Evolutionary conservation across 2,113 vertebrate species (phyloP).

Genomic region (Penelope pileata): DNA sequence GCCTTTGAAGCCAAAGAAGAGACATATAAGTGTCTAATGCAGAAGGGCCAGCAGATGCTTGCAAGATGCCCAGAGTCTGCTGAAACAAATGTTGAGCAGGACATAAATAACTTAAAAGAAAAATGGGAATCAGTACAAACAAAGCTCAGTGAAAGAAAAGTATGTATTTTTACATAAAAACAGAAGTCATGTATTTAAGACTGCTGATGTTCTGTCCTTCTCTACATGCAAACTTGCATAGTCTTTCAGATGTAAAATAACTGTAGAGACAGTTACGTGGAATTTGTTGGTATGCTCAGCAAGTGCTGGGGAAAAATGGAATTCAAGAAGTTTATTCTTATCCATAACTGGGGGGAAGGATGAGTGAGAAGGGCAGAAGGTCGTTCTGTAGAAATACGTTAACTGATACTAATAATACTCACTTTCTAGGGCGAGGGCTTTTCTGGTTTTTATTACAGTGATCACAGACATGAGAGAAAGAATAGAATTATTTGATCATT

Average conservation of each 20-base stretch:
- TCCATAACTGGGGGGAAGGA: fast-evolving
- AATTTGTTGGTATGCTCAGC: background rate
- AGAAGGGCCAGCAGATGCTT: slow-evolving; percentile 90
- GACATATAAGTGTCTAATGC: slow-evolving; percentile 83
- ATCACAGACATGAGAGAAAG: background rate
- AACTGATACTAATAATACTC: background rate
- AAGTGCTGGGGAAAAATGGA: background rate
- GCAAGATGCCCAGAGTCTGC: slow-evolving; percentile 81
- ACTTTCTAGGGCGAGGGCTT: background rate
- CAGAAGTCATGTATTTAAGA: background rate
- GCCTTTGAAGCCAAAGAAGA: slow-evolving; percentile 90
- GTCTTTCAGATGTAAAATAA: background rate
- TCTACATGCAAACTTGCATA: background rate
- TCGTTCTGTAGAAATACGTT: background rate
- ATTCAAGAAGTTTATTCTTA: background rate
- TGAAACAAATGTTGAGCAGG: slow-evolving; percentile 91
- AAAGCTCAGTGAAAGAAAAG: slow-evolving; percentile 93
- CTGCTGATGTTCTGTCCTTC: background rate
- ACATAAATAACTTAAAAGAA: slow-evolving; percentile 91
- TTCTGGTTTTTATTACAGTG: background rate
- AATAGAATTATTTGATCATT: background rate
- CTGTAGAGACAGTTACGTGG: background rate
- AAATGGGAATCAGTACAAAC: slow-evolving; percentile 92
- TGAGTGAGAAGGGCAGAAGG: background rate
- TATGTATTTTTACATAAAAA: slow-evolving; percentile 66